Conservation (phyloP, 2,113 vertebrate genomes). For the Apodemus sylvaticus region DNA sequence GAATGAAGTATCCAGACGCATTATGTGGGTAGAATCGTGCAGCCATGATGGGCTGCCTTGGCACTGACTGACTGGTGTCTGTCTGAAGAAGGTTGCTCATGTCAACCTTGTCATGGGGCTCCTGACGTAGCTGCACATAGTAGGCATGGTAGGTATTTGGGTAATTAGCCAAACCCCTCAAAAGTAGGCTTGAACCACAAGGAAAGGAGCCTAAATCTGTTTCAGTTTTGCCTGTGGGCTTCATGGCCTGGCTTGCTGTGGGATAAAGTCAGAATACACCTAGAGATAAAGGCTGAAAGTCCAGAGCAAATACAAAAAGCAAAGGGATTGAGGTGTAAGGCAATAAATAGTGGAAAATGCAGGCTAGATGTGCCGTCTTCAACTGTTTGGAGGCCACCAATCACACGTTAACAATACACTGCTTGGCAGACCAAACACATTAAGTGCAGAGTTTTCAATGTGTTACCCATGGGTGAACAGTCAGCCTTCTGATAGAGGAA, state of each 20-base stretch:
- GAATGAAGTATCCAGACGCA: not conserved
- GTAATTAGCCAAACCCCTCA: not conserved
- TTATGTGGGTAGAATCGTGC: not conserved
- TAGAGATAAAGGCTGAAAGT: not conserved
- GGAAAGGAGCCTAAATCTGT: not conserved
- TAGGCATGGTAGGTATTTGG: not conserved
- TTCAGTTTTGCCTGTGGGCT: not conserved
- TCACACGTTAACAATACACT: not conserved
- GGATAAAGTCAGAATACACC: not conserved
- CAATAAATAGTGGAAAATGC: not conserved
- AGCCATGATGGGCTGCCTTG: not conserved
- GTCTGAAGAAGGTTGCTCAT: not conserved
- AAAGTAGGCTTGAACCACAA: not conserved
- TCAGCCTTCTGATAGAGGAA: not conserved
- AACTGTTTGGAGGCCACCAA: not conserved
- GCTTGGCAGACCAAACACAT: slow-evolving; percentile 5
- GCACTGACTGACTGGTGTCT: not conserved
- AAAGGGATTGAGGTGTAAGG: not conserved
- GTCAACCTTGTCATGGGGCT: not conserved
- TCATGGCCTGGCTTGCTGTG: not conserved
- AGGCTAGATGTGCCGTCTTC: not conserved
- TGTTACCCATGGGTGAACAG: not conserved
- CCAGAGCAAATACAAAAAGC: not conserved
- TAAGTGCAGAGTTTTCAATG: not conserved
- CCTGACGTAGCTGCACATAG: not conserved